phyloP scores from a whole-genome alignment of 2,797 vertebrate species.

The Sylvia borin region DNA sequence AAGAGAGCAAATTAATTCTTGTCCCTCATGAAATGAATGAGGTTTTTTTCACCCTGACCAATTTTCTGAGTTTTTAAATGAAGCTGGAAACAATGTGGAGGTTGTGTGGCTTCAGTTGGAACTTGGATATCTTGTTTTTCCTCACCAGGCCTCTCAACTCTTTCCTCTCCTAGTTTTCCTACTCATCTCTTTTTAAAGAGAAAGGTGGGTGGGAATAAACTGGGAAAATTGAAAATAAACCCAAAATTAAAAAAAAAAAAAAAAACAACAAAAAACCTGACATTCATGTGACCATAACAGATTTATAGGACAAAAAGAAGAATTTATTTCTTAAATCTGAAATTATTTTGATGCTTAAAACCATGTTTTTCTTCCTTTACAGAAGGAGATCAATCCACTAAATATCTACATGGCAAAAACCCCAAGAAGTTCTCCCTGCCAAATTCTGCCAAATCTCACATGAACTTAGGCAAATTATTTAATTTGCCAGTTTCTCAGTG shows the following conservation, averaged over 20 bases:
- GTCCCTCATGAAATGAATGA: accelerated
- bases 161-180: not conserved
- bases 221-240: not conserved
- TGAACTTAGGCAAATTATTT: not conserved
- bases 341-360: not conserved
- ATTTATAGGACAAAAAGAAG: not conserved
- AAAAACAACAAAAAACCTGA: not conserved
- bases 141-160: not conserved
- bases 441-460: not conserved
- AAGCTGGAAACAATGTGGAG: not conserved
- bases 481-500: conserved; percentile 8
- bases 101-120: not conserved
- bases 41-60: not conserved
- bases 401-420: not conserved
- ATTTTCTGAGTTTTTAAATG: not conserved
- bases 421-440: not conserved
- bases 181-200: not conserved
- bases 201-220: not conserved
- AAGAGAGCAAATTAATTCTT: not conserved
- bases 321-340: not conserved
- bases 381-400: not conserved
- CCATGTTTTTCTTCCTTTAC: not conserved
- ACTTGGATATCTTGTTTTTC: not conserved
- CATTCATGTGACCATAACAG: not conserved
- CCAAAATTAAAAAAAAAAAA: not conserved